Evolutionary conservation across 2,888 invertebrate genomes (phyloP).

Genomic region (Ormyrus pomaceus): DNA sequence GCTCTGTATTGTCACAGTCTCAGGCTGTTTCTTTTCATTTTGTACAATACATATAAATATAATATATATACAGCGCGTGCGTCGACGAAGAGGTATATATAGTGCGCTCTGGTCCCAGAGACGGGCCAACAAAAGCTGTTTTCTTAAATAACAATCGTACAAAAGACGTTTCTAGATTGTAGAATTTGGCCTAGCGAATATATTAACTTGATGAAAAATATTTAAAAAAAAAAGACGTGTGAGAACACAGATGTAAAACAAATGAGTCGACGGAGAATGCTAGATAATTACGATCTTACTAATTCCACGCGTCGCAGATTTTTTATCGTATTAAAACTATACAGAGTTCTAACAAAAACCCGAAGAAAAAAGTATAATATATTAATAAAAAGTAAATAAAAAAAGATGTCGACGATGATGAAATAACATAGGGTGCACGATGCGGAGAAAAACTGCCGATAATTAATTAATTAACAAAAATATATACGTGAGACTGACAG

Average conservation of each 20-base stretch:
- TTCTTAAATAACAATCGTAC: slow-evolving; percentile 48
- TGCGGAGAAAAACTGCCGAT: slow-evolving; percentile 68
- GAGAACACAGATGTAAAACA: slow-evolving; percentile 2
- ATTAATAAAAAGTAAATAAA: slow-evolving; percentile 42
- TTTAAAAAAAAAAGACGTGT: not conserved
- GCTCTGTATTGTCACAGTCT: slow-evolving; percentile 30
- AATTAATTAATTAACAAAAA: slow-evolving; percentile 58
- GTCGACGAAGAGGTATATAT: slow-evolving; percentile 4
- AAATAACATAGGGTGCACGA: slow-evolving; percentile 49
- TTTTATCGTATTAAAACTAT: slow-evolving; percentile 37
- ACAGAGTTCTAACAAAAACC: not conserved
- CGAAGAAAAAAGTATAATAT: slow-evolving; percentile 36
- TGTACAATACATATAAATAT: slow-evolving; percentile 38
- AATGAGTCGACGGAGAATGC: not conserved
- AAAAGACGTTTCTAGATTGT: slow-evolving; percentile 46
- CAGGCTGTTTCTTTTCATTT: slow-evolving; percentile 46
- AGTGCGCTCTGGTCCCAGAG: not conserved
- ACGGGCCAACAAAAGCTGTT: slow-evolving; percentile 24
- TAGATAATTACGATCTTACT: slow-evolving; percentile 40
- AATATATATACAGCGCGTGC: not conserved
- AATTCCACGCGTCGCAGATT: slow-evolving; percentile 48
- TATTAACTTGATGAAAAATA: slow-evolving; percentile 24
- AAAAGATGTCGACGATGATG: not conserved
- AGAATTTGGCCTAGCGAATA: slow-evolving; percentile 53
- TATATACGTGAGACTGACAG: slow-evolving; percentile 69